phyloP scores from a whole-genome alignment of 2,797 vertebrate species.

The Rhinophrynus dorsalis region DNA sequence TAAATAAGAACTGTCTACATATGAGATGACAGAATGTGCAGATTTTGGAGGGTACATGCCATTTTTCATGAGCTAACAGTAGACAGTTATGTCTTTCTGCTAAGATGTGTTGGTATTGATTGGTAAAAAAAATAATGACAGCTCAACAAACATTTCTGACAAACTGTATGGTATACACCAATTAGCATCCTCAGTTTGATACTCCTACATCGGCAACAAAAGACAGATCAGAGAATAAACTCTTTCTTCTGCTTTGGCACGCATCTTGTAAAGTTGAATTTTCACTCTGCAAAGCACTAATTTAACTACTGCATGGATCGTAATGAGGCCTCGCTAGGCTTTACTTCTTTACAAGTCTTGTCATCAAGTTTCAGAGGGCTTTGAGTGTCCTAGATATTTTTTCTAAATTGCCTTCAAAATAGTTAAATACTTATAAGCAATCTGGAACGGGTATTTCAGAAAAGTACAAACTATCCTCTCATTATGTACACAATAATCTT shows the following conservation, averaged over 20 bases:
- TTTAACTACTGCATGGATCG: conserved; percentile 43
- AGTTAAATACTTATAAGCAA: neutral
- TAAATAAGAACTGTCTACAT: conserved; percentile 3
- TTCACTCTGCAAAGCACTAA: conserved; percentile 40
- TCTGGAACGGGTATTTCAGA: neutral
- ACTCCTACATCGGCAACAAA: conserved; percentile 6
- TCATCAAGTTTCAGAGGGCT: conserved; percentile 27
- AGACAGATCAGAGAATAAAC: conserved; percentile 28
- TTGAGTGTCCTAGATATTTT: neutral
- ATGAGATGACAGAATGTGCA: conserved; percentile 18
- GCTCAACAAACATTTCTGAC: conserved; percentile 46
- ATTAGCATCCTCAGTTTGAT: conserved; percentile 47
- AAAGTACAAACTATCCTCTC: neutral
- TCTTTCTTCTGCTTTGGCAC: conserved; percentile 9
- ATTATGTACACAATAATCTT: neutral
- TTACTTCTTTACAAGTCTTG: conserved; percentile 40
- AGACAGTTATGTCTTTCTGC: conserved; percentile 41
- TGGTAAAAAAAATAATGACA: conserved; percentile 45
- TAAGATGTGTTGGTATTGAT: conserved; percentile 11
- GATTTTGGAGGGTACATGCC: conserved; percentile 16
- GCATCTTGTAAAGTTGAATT: conserved; percentile 25
- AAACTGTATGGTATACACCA: conserved; percentile 45
- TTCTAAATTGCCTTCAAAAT: neutral
- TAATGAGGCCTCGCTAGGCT: conserved; percentile 55
- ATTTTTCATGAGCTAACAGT: conserved; percentile 63